Conservation (phyloP, 35 echinoderm and acorn worm genomes). For the Holothuria glaberrima region DNA sequence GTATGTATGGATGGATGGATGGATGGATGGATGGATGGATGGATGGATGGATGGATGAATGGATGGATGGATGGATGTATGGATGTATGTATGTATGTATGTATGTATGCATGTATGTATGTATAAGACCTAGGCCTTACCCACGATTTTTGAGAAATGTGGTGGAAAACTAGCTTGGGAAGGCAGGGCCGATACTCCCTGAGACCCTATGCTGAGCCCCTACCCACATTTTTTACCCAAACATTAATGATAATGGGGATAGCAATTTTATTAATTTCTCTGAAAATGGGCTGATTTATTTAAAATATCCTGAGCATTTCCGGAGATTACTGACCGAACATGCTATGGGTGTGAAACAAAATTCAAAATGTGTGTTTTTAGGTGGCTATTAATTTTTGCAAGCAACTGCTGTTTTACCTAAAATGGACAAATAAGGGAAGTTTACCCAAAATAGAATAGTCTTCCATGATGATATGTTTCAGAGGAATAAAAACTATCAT, state of each 20-base stretch:
- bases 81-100: no score
- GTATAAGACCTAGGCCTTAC: no score
- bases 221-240: no score
- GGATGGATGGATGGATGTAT: no score
- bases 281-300: neutral
- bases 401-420: neutral
- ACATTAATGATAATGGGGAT: neutral
- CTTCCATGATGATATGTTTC: neutral
- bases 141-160: no score
- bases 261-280: neutral
- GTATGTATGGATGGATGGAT: no score
- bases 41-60: no score
- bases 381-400: neutral
- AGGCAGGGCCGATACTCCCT: no score
- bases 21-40: no score
- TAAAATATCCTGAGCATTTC: constrained; percentile 1
- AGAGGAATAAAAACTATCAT: neutral
- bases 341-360: neutral
- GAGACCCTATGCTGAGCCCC: no score
- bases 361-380: neutral
- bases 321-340: neutral
- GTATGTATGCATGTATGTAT: no score
- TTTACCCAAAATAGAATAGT: neutral
- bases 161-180: no score
- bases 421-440: neutral